These are phyloP conservation scores for Saccopteryx leptura DNA, from an alignment of 2,113 vertebrate genomes.

Conservation along the genomic window DNA sequence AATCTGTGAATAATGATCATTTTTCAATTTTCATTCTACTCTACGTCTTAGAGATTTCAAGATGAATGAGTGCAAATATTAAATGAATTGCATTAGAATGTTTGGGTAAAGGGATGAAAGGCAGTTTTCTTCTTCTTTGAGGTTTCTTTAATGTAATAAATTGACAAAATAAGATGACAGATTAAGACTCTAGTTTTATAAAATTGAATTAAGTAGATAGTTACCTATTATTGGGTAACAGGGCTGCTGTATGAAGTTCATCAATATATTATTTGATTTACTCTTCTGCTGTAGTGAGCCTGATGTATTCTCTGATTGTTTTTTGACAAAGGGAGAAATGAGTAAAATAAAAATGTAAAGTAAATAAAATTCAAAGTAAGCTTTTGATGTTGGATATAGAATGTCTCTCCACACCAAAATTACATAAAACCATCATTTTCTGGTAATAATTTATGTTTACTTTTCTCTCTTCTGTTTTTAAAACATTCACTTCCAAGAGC, in stretches of 20 bases:
- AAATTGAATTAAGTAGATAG: slow-evolving; percentile 38
- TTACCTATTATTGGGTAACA: not conserved
- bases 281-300: not conserved
- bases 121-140: not conserved
- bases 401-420: not conserved
- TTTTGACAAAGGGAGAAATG: slow-evolving; percentile 12
- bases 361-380: slow-evolving; percentile 44
- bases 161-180: not conserved
- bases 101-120: not conserved
- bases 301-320: not conserved
- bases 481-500: not conserved
- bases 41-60: not conserved
- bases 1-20: not conserved
- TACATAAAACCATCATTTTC: not conserved
- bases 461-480: slow-evolving; percentile 17
- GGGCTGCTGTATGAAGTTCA: slow-evolving; percentile 17
- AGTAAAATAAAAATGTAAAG: slow-evolving; percentile 13
- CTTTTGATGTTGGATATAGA: not conserved
- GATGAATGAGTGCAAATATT: not conserved
- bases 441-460: not conserved
- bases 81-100: not conserved
- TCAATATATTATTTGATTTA: not conserved
- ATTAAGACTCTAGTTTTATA: not conserved
- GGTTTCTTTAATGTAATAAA: slow-evolving; percentile 22
- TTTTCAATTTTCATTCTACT: not conserved